Base-by-base conservation (phyloP, 2,888 invertebrate species). In the Falcaria lacertinaria region DNA sequence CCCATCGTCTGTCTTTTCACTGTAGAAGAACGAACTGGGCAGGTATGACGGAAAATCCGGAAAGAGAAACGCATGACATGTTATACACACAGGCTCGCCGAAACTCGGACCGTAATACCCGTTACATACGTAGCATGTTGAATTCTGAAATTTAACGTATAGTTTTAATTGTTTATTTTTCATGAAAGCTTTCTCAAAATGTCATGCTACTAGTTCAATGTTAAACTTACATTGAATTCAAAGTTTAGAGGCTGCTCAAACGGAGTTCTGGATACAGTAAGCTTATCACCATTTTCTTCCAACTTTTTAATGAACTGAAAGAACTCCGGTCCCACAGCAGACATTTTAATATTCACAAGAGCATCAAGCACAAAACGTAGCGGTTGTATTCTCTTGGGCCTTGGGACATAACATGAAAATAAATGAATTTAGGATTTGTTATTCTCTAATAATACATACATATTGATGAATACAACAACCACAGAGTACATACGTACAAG, bases 81-180 rank as follows among this genome's bases (percentile, higher is more conserved):
- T 96, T 13, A 94, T 93, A 79, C 98, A 98, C 0, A 97, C 94
- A 7, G 97, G 97, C 73, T 97, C 96, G 19, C 94, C 96, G 74
- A 95, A 97, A 77, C 94, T 96, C 0, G 96, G 95, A 0, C 97
- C 97, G 75, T 98, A 98, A 74, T 95, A 98, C 11, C 98, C 98
- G 82, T 95, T 94, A 71, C 98, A 98, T 44, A 95, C 92, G 67
- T 93, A 93, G 75, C 97, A 97, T 39, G 91, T 85, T 15, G 90
- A 80, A 71, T 93, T 92, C 94, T 95, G 85, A 14, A 89, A 82
- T 32, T n/a, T n/a, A n/a, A n/a, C n/a, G n/a, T n/a, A n/a, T n/a
- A n/a, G n/a, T n/a, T n/a, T n/a, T n/a, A n/a, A n/a, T n/a, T n/a
- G n/a, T n/a, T n/a, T n/a, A n/a, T n/a, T n/a, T n/a, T n/a, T n/a